These are phyloP conservation scores for Emydoidea blandingii DNA, from an alignment of 2,797 vertebrate genomes.

Conservation along the genomic window DNA sequence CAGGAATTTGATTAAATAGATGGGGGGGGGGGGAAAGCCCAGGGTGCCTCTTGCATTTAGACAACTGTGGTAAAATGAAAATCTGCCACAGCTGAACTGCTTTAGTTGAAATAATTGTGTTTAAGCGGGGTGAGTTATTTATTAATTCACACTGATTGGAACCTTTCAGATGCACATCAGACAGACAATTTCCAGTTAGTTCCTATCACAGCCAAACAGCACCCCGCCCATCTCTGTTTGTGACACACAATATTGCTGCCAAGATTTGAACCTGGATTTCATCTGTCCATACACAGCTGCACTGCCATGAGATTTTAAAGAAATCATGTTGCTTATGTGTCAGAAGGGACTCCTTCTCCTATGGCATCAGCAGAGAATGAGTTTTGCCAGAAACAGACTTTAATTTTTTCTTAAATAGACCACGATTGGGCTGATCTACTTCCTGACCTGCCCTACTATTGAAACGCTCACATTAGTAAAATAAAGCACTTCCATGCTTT, in stretches of 20 bases:
- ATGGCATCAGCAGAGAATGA: conserved; percentile 36
- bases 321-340: conserved; percentile 46
- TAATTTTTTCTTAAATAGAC: background rate
- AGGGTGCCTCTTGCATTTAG: background rate
- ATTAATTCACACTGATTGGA: background rate
- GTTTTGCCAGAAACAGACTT: conserved; percentile 33
- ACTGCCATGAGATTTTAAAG: conserved; percentile 17
- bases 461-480: conserved; percentile 1
- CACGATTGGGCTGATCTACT: background rate
- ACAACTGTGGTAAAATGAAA: background rate
- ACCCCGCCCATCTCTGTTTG: background rate
- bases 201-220: conserved; percentile 14
- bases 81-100: background rate
- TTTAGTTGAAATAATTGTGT: background rate
- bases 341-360: conserved; percentile 25
- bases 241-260: background rate
- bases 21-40: background rate
- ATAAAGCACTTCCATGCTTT: background rate
- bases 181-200: background rate
- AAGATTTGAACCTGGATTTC: background rate
- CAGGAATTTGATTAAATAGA: background rate
- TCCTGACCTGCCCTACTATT: conserved; percentile 26
- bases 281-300: conserved; percentile 36
- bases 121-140: background rate
- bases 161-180: background rate